Base-by-base conservation (phyloP, 1,140 invertebrate species). In the Temnothorax longispinosus region DNA sequence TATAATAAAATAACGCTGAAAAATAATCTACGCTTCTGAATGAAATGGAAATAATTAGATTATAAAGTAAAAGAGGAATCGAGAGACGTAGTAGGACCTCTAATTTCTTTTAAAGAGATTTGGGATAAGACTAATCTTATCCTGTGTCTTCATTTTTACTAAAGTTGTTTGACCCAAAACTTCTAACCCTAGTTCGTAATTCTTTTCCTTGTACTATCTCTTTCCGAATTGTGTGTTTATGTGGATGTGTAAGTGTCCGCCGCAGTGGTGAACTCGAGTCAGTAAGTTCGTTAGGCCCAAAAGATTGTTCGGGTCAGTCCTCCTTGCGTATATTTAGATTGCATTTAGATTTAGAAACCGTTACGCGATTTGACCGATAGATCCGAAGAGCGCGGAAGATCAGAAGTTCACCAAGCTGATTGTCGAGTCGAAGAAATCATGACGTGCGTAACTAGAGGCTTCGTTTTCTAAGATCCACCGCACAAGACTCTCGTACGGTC, bases 371-470 rank as follows among this genome's bases (percentile, higher is more conserved):
- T 8, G 7, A 32, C 18, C 21, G 21, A 11, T 58, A 81, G 27
- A 5, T 58, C 13, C 8, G 44, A n/a, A 44, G 18, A 58, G 8
- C 5, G 47, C 21, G 15, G 18, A 47, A 56, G 67, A 72, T 58
- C n/a, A 50, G 64, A 47, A 27, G 44, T 80, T 54, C 15, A 15
- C 58, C 21, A 27, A 47, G 10, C 4, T 21, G 52, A 71, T 58
- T 27, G 65, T 5, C 44, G n/a, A 41, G 41, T 11, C 67, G 54
- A 50, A 21, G 54, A 41, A 75, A 62, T 50, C 54, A 11, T 1
- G 67, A 7, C 18, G 47, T 52, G 64, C 47, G 18, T 50, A 82
- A 72, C 11, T 11, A 47, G 69, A 75, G 54, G n/a, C n/a, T 84
- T 47, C 50, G 54, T 82, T 21, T 27, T 27, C 27, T 27, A 27